These are phyloP conservation scores for Crocuta crocuta DNA, from an alignment of 2,113 vertebrate species.

Conservation along the genomic window DNA sequence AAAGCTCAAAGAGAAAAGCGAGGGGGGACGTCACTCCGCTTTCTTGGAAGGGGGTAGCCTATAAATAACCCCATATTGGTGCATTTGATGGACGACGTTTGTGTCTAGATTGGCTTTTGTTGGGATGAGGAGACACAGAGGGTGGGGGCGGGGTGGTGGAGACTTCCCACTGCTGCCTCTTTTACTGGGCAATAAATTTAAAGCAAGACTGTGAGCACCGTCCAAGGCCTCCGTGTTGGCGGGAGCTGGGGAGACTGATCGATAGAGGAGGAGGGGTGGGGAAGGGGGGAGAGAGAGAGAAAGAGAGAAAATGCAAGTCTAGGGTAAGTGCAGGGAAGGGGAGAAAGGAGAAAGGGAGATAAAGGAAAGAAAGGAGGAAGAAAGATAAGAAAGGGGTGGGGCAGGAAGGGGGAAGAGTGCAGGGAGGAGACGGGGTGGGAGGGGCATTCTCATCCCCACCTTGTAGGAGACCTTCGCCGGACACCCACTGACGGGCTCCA, in stretches of 20 bases:
- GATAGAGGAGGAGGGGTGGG: constrained; percentile 50
- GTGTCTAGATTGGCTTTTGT: constrained; percentile 72
- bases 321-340: background rate
- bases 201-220: constrained; percentile 70
- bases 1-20: background rate
- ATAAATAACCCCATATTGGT: constrained; percentile 76
- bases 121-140: constrained; percentile 60
- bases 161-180: constrained; percentile 76
- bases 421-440: too few species aligned
- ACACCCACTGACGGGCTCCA: background rate
- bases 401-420: background rate
- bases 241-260: constrained; percentile 74
- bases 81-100: constrained; percentile 71
- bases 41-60: constrained; percentile 72
- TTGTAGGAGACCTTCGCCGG: background rate
- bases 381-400: too few species aligned
- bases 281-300: background rate
- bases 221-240: constrained; percentile 73
- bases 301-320: background rate
- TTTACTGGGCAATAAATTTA: constrained; percentile 81
- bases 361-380: background rate
- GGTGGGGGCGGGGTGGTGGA: constrained; percentile 66
- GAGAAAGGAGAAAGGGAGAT: background rate
- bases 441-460: too few species aligned
- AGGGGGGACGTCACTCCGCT: background rate